phyloP scores from a whole-genome alignment of 2,888 invertebrate species.

The Lepidocyrtinus sp. region DNA sequence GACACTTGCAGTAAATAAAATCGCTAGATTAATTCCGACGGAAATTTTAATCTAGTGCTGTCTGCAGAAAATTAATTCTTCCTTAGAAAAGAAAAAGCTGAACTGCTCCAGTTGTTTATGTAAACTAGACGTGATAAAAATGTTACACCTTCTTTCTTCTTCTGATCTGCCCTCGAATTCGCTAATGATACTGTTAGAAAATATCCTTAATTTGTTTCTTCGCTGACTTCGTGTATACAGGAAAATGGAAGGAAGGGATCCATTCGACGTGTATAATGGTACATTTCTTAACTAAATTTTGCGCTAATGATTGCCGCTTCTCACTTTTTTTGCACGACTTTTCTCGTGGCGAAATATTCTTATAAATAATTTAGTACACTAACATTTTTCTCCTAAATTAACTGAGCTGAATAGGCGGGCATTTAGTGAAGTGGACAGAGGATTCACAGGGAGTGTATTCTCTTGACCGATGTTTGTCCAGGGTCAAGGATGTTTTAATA shows the following conservation, averaged over 20 bases:
- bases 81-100: too few relatives aligned
- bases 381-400: not conserved
- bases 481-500: not conserved
- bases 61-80: not conserved
- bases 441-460: constrained; percentile 20
- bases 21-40: constrained; percentile 13
- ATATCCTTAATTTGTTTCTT: constrained; percentile 2
- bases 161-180: not conserved
- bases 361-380: not conserved
- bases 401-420: constrained; percentile 36
- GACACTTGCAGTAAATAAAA: constrained; percentile 49
- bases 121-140: too few relatives aligned
- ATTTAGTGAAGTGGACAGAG: constrained; percentile 29
- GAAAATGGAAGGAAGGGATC: constrained; percentile 29
- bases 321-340: not conserved
- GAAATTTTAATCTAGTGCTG: not conserved
- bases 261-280: not conserved
- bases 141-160: not conserved
- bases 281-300: not conserved
- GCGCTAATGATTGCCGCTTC: constrained; percentile 25
- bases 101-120: too few relatives aligned
- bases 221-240: constrained; percentile 20
- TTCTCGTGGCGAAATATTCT: not conserved
- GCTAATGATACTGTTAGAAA: not conserved
- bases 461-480: not conserved